Conservation (phyloP, 2,113 vertebrate species). For the Tachysurus vachellii region DNA sequence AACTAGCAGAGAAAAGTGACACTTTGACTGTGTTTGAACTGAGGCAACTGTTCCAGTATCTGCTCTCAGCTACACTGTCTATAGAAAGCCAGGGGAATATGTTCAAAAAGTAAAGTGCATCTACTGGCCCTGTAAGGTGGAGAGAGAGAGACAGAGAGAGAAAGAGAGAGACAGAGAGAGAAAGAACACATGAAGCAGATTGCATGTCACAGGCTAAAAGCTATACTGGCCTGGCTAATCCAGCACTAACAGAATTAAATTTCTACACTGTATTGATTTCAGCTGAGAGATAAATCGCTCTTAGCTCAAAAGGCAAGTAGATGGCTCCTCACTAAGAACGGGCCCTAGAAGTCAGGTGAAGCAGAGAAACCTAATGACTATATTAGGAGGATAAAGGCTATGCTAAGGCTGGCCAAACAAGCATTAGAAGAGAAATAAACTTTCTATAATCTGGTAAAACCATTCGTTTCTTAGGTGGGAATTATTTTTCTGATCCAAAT, state of each 20-base stretch:
- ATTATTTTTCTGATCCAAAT: background rate
- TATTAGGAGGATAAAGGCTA: background rate
- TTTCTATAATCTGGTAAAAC: background rate
- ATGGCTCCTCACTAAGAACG: conserved; percentile 53
- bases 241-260: background rate
- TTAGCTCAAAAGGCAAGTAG: conserved; percentile 27
- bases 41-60: conserved; percentile 42
- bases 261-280: background rate
- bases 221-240: background rate
- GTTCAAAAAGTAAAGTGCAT: conserved; percentile 51
- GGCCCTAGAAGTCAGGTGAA: background rate
- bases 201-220: background rate
- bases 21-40: conserved; percentile 6
- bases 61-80: conserved; percentile 45
- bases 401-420: background rate
- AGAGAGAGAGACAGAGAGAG: background rate
- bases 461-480: background rate
- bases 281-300: background rate
- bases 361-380: background rate
- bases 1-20: conserved; percentile 39
- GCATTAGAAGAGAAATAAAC: background rate
- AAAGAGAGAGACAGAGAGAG: background rate
- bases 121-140: conserved; percentile 41
- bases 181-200: background rate
- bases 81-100: conserved; percentile 41